These are phyloP conservation scores for Boloria euphrosyne DNA, from an alignment of 2,888 invertebrate species.

Conservation along the genomic window DNA sequence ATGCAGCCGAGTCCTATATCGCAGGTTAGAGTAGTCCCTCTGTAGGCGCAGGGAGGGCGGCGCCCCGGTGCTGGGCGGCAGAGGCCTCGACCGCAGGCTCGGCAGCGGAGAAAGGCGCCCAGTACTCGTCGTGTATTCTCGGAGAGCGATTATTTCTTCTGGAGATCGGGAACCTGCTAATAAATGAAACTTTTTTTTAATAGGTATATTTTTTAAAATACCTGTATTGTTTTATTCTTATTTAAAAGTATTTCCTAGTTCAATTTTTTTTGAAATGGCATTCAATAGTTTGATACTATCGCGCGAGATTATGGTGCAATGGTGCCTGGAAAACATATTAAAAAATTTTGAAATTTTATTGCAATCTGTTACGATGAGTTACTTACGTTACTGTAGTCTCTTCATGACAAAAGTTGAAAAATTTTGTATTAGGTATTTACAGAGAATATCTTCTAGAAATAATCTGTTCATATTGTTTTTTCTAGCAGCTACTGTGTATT, in stretches of 20 bases:
- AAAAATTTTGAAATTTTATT: no score
- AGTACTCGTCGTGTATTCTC: constrained; percentile 90
- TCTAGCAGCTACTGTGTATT: no score
- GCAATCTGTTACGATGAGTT: no score
- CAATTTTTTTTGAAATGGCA: not conserved
- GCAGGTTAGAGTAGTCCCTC: constrained; percentile 80
- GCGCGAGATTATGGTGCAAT: no score
- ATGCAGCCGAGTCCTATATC: constrained; percentile 79
- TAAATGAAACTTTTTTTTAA: not conserved
- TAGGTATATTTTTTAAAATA: not conserved
- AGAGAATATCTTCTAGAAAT: no score
- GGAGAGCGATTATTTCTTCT: constrained; percentile 93
- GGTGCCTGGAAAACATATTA: no score
- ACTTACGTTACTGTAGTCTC: no score
- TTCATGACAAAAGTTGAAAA: no score
- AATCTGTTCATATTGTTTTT: no score
- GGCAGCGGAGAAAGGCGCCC: constrained; percentile 84
- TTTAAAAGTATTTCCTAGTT: no score
- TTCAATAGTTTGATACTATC: not conserved
- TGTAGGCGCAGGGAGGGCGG: constrained; percentile 81
- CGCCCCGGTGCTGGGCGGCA: constrained; percentile 89
- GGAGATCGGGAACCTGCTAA: constrained; percentile 66
- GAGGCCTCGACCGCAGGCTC: constrained; percentile 82
- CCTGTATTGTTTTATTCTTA: not conserved
- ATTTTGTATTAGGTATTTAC: no score